phyloP scores from a whole-genome alignment of 35 echinoderm and acorn worm genomes.

The Patiria miniata region DNA sequence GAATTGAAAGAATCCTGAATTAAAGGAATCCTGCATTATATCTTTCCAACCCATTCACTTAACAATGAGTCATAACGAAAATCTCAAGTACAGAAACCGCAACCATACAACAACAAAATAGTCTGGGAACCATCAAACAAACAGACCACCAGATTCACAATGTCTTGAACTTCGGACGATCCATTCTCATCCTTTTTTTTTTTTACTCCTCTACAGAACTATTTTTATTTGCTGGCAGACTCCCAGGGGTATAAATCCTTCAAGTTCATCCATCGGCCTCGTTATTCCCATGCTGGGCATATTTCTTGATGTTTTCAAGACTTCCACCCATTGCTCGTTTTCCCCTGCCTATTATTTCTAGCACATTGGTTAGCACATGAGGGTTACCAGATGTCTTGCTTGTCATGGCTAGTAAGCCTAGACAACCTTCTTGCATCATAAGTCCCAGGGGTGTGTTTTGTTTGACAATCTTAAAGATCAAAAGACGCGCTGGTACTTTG shows the following conservation, averaged over 20 bases:
- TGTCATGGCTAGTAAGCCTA: neutral
- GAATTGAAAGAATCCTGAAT: no score
- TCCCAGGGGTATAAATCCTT: slow-evolving; percentile 7
- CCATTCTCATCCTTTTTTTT: neutral
- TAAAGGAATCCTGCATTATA: no score
- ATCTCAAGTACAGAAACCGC: no score
- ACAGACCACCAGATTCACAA: slow-evolving; percentile 1
- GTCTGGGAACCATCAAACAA: neutral
- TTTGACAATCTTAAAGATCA: neutral
- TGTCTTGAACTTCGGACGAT: neutral
- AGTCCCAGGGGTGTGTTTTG: neutral
- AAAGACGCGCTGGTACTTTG: no score
- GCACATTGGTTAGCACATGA: no score
- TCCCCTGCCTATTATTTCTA: no score
- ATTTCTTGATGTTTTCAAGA: no score
- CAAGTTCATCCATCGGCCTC: neutral
- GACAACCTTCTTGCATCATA: neutral
- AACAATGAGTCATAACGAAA: no score
- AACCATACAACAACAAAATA: neutral
- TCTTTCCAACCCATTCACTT: no score
- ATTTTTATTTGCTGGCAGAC: neutral
- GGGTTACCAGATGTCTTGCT: no score
- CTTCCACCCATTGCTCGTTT: no score
- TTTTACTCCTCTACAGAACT: neutral
- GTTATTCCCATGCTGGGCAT: no score